Evolutionary conservation across 2,113 vertebrate genomes (phyloP).

Genomic region (Callorhinus ursinus): DNA sequence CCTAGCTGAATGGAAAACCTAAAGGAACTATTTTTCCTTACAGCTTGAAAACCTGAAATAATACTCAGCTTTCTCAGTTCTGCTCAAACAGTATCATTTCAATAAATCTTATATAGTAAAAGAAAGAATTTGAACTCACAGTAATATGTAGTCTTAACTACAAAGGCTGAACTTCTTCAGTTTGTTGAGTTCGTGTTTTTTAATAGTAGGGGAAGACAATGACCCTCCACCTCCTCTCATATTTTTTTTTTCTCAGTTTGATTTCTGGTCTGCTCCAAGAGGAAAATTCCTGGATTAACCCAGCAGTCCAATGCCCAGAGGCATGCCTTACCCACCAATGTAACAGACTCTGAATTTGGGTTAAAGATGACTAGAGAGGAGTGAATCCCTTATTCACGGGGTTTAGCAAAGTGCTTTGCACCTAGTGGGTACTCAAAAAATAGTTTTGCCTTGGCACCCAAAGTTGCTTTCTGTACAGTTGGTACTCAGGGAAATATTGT

Average conservation of each 20-base stretch:
- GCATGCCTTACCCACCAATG: neutral
- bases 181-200: conserved; percentile 37
- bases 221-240: neutral
- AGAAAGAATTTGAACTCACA: conserved; percentile 77
- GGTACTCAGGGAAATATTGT: neutral
- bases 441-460: neutral
- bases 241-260: neutral
- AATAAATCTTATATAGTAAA: conserved; percentile 83
- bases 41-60: conserved; percentile 79
- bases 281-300: conserved; percentile 38
- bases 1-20: conserved; percentile 77
- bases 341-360: neutral
- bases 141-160: conserved; percentile 56
- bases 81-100: conserved; percentile 78
- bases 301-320: neutral
- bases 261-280: conserved; percentile 29
- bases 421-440: neutral
- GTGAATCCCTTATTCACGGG: neutral
- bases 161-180: neutral
- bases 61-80: conserved; percentile 80
- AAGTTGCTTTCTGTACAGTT: neutral
- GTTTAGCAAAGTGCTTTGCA: neutral
- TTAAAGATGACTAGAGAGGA: neutral
- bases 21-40: conserved; percentile 73
- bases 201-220: neutral